These are phyloP conservation scores for Girardia tigrina DNA, from an alignment of 2,888 invertebrate genomes.

Conservation along the genomic window DNA sequence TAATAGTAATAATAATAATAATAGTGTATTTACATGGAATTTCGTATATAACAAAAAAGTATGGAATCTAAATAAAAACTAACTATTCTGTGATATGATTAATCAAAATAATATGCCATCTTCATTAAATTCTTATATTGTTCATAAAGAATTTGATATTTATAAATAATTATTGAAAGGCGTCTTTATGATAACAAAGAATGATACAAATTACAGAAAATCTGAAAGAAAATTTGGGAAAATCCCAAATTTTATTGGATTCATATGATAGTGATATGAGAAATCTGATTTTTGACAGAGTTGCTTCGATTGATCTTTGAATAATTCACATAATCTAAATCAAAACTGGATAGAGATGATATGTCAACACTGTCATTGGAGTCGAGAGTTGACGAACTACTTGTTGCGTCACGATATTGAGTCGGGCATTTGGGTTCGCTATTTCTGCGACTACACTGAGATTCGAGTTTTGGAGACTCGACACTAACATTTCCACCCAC, in stretches of 20 bases:
- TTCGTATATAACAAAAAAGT: not conserved
- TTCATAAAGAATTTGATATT: not conserved
- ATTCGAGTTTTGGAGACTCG: not conserved
- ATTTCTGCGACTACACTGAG: not conserved
- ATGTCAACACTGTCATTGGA: conserved; percentile 6
- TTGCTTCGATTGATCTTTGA: not conserved
- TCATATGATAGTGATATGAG: not conserved
- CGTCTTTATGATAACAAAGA: not conserved
- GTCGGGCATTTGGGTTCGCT: not conserved
- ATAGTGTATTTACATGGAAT: not conserved
- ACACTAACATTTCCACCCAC: not conserved
- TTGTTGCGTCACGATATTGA: not conserved
- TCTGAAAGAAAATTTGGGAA: not conserved
- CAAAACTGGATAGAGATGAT: not conserved
- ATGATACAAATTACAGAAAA: not conserved
- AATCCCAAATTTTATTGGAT: not conserved
- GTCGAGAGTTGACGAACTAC: not conserved
- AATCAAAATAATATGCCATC: not conserved
- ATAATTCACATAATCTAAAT: not conserved
- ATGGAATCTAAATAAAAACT: not conserved
- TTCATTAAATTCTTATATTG: not conserved
- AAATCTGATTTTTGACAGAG: not conserved
- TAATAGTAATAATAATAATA: not conserved
- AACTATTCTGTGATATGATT: conserved; percentile 9
- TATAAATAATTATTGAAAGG: not conserved